Conservation (phyloP, 2,113 vertebrate genomes). For the Benitochromis conjunctus region DNA sequence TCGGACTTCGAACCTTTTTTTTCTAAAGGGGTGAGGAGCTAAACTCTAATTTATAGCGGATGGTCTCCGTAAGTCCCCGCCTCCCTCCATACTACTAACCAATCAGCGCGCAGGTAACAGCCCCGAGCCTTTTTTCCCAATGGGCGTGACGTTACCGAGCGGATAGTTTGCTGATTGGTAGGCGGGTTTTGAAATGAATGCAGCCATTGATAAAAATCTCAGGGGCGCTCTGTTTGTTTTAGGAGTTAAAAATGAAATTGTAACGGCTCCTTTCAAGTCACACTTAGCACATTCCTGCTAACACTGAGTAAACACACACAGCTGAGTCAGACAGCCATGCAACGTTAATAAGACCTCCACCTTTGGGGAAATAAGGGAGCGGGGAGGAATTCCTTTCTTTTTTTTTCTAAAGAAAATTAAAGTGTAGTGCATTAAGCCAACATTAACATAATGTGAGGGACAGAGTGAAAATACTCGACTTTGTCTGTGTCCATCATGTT, state of each 20-base stretch:
- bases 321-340: conserved; percentile 32
- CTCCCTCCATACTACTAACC: conserved; percentile 11
- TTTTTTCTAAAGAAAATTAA: conserved; percentile 46
- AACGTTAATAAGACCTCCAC: conserved; percentile 48
- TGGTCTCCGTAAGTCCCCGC: neutral
- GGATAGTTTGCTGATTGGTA: conserved; percentile 38
- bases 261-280: conserved; percentile 53
- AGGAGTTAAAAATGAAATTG: conserved; percentile 54
- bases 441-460: conserved; percentile 26
- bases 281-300: conserved; percentile 54
- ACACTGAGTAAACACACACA: conserved; percentile 62
- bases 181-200: conserved; percentile 50
- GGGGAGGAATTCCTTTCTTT: conserved; percentile 18
- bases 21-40: neutral
- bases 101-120: conserved; percentile 1
- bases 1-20: neutral
- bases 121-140: neutral
- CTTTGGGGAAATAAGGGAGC: neutral
- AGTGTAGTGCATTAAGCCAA: conserved; percentile 23
- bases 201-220: conserved; percentile 62
- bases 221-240: conserved; percentile 55
- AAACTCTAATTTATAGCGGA: conserved; percentile 43
- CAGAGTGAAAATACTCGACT: neutral
- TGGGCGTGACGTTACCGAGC: conserved; percentile 6
- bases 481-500: neutral